Percentiles rank a stretch among this genome's conserved stretches.
phyloP scores from a whole-genome alignment of 2,888 invertebrate genomes.

The Tenthredo scrophulariae region DNA sequence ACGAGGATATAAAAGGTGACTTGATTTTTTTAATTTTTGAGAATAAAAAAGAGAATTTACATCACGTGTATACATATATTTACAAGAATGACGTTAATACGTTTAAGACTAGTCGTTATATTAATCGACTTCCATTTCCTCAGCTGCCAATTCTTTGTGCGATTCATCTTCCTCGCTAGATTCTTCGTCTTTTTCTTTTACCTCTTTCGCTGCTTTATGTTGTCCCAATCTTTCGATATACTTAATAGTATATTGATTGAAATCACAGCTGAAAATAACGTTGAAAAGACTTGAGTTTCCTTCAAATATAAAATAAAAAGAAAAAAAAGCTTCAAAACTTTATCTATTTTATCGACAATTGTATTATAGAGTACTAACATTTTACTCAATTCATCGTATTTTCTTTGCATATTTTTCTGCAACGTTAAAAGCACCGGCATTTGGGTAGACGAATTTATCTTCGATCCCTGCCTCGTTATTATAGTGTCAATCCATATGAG shows the following conservation, averaged over 20 bases:
- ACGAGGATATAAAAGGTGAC: slow-evolving; percentile 16
- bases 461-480: slow-evolving; percentile 84
- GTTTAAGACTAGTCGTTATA: not conserved
- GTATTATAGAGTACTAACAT: slow-evolving; percentile 83
- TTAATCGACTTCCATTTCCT: slow-evolving; percentile 66
- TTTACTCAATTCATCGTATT: slow-evolving; percentile 90
- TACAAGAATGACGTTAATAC: slow-evolving; percentile 30
- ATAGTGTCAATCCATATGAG: slow-evolving; percentile 88
- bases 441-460: slow-evolving; percentile 80
- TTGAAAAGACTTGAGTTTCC: not conserved
- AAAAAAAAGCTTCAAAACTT: not conserved
- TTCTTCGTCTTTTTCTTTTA: slow-evolving; percentile 45
- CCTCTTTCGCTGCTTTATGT: slow-evolving; percentile 72
- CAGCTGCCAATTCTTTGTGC: slow-evolving; percentile 69
- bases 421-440: slow-evolving; percentile 85
- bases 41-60: not conserved
- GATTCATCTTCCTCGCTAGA: slow-evolving; percentile 66
- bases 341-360: slow-evolving; percentile 63
- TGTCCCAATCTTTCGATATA: slow-evolving; percentile 83
- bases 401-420: slow-evolving; percentile 89
- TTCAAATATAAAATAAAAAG: not conserved
- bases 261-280: slow-evolving; percentile 88
- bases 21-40: not conserved
- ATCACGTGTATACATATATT: slow-evolving; percentile 13
- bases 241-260: slow-evolving; percentile 91